phyloP scores from a whole-genome alignment of 1,140 invertebrate genomes.

The Drosophila paulistorum region DNA sequence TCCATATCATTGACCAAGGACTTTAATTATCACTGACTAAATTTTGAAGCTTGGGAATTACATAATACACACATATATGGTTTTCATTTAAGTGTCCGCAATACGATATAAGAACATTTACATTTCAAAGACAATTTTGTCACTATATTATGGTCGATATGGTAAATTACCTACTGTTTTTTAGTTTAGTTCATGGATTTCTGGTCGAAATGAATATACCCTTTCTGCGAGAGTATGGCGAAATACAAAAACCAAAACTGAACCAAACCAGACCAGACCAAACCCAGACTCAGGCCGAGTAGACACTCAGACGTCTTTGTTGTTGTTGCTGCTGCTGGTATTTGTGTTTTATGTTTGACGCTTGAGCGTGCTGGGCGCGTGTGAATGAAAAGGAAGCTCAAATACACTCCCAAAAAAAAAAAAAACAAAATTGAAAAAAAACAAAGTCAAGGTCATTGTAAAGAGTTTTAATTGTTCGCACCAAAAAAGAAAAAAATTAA shows the following conservation, averaged over 20 bases:
- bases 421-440: slow-evolving; percentile 51
- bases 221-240: slow-evolving; percentile 5
- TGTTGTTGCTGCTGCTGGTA: slow-evolving; percentile 46
- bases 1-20: no score
- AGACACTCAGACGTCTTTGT: slow-evolving; percentile 78
- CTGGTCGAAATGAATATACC: background rate
- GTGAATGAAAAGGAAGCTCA: slow-evolving; percentile 80
- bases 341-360: slow-evolving; percentile 78
- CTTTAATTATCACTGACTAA: no score
- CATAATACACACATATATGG: no score
- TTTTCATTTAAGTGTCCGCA: no score
- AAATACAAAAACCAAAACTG: slow-evolving; percentile 41
- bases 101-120: background rate
- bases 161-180: no score
- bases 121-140: background rate
- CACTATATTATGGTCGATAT: slow-evolving; percentile 24
- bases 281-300: slow-evolving; percentile 67
- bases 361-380: slow-evolving; percentile 78
- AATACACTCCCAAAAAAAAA: slow-evolving; percentile 47
- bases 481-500: slow-evolving; percentile 42
- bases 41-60: no score
- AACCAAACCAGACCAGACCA: slow-evolving; percentile 36
- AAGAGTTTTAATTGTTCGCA: slow-evolving; percentile 83
- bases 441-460: slow-evolving; percentile 83
- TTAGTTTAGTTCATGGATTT: no score